Evolutionary conservation across 2,888 invertebrate genomes (phyloP).

Genomic region (Drosophila barbarae): DNA sequence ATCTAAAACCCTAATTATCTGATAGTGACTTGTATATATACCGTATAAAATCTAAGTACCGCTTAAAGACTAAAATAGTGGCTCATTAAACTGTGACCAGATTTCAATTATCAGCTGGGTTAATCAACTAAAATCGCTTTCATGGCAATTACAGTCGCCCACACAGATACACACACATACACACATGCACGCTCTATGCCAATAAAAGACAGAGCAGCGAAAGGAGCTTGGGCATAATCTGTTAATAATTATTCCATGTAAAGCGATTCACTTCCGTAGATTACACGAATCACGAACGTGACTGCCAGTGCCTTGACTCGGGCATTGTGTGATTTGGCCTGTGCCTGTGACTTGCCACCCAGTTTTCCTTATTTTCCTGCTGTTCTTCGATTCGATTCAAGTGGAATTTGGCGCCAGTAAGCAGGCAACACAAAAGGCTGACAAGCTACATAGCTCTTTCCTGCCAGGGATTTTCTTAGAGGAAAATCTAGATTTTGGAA

Average conservation of each 20-base stretch:
- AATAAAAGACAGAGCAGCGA: slow-evolving; percentile 4
- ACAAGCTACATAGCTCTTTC: slow-evolving; percentile 1
- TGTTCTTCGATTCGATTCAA: slow-evolving; percentile 1
- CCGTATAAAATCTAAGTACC: neutral
- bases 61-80: neutral
- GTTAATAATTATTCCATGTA: slow-evolving; percentile 39
- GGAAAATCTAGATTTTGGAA: neutral
- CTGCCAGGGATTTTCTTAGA: neutral
- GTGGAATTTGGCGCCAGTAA: slow-evolving; percentile 7
- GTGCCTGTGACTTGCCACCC: slow-evolving; percentile 5
- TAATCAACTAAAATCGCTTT: slow-evolving; percentile 25
- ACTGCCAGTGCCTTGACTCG: slow-evolving; percentile 2
- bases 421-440: slow-evolving; percentile 21
- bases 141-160: slow-evolving; percentile 15
- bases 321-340: slow-evolving; percentile 13
- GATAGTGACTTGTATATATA: slow-evolving; percentile 1
- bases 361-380: neutral
- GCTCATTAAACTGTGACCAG: slow-evolving; percentile 18
- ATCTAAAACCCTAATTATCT: slow-evolving; percentile 2
- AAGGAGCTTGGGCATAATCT: slow-evolving; percentile 17
- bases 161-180: neutral
- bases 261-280: slow-evolving; percentile 28
- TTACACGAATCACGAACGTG: slow-evolving; percentile 34
- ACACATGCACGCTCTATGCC: neutral
- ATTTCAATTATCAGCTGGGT: slow-evolving; percentile 25